These are phyloP conservation scores for Oreocharis arfaki DNA, from an alignment of 2,113 vertebrate species.

Conservation along the genomic window DNA sequence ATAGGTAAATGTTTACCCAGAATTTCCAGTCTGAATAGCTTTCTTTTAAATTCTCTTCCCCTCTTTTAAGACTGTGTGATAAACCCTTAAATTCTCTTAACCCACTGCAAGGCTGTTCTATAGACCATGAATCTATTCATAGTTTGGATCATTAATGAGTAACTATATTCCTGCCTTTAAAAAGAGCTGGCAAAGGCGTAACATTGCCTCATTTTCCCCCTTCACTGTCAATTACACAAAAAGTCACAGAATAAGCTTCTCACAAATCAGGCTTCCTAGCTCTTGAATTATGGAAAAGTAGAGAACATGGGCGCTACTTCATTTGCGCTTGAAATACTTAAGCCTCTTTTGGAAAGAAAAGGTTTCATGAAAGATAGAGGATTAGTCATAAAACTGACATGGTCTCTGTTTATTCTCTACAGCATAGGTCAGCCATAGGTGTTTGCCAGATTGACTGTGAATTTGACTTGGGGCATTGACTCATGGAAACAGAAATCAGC, in stretches of 20 bases:
- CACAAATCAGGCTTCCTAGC: neutral
- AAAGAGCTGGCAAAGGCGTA: conserved; percentile 9
- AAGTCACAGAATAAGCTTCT: conserved; percentile 42
- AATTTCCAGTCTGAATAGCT: neutral
- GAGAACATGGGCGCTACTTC: neutral
- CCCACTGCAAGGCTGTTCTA: neutral
- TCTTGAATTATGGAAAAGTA: conserved; percentile 39
- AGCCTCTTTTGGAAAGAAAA: conserved; percentile 18
- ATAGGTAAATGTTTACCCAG: conserved; percentile 14
- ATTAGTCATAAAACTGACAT: conserved; percentile 4
- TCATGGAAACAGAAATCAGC: neutral
- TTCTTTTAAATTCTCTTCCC: neutral
- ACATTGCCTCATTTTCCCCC: conserved; percentile 32
- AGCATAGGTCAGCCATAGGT: neutral
- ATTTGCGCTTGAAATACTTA: neutral
- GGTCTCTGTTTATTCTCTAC: neutral
- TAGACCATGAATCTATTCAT: conserved; percentile 35
- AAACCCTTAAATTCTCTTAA: conserved; percentile 15
- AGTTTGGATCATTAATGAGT: conserved; percentile 39
- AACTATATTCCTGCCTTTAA: conserved; percentile 1
- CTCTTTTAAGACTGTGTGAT: neutral
- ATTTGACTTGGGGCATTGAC: neutral
- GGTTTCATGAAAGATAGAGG: neutral
- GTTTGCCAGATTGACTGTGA: neutral
- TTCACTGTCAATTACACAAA: conserved; percentile 51